These are phyloP conservation scores for Cinclus cinclus DNA, from an alignment of 2,113 vertebrate genomes.

Conservation along the genomic window DNA sequence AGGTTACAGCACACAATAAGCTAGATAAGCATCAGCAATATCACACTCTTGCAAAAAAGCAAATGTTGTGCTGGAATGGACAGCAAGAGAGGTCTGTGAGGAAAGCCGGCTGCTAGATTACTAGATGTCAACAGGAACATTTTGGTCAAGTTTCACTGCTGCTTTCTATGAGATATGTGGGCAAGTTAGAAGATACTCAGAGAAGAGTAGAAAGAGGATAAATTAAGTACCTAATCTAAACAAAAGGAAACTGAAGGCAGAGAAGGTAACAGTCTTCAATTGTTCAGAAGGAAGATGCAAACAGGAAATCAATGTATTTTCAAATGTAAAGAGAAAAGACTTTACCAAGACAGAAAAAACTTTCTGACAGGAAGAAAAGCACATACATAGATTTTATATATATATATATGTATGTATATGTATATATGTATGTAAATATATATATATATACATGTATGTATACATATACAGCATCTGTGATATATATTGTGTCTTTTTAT, in stretches of 20 bases:
- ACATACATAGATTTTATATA: background rate
- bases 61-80: background rate
- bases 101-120: background rate
- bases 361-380: background rate
- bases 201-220: background rate
- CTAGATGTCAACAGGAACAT: background rate
- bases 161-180: background rate
- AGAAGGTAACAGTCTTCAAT: background rate
- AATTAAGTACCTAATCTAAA: background rate
- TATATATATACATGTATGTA: rapidly evolving
- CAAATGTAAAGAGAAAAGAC: background rate
- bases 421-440: background rate
- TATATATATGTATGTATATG: too few species aligned
- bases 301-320: background rate
- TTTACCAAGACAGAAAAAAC: background rate
- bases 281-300: background rate
- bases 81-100: background rate
- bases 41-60: background rate
- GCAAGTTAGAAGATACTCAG: background rate
- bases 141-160: background rate
- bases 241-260: background rate
- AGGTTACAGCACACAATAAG: background rate
- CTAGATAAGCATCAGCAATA: background rate
- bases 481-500: background rate
- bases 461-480: background rate